Base-by-base conservation (phyloP, 2,113 vertebrate genomes). In the Alaudala cheleensis region DNA sequence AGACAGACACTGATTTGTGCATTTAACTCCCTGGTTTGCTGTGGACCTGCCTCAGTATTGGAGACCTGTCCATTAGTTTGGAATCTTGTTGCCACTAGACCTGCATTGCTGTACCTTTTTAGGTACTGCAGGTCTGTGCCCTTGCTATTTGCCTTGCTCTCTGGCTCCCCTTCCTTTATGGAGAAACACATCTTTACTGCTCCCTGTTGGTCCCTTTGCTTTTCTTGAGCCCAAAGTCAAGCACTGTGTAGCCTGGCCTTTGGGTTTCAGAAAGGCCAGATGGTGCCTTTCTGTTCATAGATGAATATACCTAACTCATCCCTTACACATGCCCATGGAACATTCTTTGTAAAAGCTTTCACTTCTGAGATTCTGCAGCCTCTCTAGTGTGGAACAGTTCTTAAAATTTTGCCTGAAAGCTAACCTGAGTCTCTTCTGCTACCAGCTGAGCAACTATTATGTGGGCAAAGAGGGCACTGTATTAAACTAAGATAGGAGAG, bases 241-340 rank as follows among this genome's bases (percentile, higher is more conserved):
- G 40, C 12, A 33, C 14, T 0, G 0, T 28, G 42, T 11, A 53
- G 24, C 24, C 25, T 60, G 45, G 31, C 5, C 18, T 64, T 62
- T 42, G 28, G 11, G 45, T 54, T 86, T 81, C 17, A 56, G 21
- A 60, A 86, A 86, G n/a, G 45, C 21, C 39, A 54, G 29, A 15
- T 51, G 31, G 34, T 77, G 39, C 44, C 29, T 92, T 84, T 84
- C 29, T 18, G 8, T 66, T 74, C 39, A 39, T 31, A 49, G 28
- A 26, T 74, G 16, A 47, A 39, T 61, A 31, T 16, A 50, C 13
- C 18, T 81, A 33, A 45, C 11, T 9, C 15, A 28, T 49, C 9
- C 33, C 50, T 84, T 73, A 40, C 14, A 57, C 31, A 33, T 49
- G 73, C 5, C 5, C 1, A 1, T 60, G 19, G 34, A 45, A 69